These are phyloP conservation scores for Phymastichus coffea DNA, from an alignment of 1,140 invertebrate species.

Conservation along the genomic window DNA sequence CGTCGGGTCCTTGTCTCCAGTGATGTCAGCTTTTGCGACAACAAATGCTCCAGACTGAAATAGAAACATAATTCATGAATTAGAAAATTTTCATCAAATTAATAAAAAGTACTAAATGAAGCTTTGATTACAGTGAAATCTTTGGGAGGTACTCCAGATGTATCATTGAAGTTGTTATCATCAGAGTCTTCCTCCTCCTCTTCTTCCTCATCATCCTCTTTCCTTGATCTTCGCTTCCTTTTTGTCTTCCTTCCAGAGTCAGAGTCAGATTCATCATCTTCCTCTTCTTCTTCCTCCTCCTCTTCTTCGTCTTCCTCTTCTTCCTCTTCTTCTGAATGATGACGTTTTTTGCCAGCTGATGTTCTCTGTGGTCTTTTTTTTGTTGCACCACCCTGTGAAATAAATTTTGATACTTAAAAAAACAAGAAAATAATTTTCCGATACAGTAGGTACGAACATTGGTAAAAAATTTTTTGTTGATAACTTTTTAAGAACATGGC, in stretches of 20 bases:
- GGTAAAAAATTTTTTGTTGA: neutral
- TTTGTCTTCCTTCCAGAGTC: slow-evolving; percentile 48
- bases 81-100: slow-evolving; percentile 12
- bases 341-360: slow-evolving; percentile 46
- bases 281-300: slow-evolving; percentile 52
- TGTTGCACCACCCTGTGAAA: slow-evolving; percentile 33
- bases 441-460: neutral
- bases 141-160: slow-evolving; percentile 50
- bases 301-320: slow-evolving; percentile 53
- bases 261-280: slow-evolving; percentile 49
- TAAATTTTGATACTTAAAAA: slow-evolving; percentile 1
- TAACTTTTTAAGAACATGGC: neutral
- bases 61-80: neutral
- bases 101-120: neutral
- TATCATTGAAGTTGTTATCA: slow-evolving; percentile 51
- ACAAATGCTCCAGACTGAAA: slow-evolving; percentile 70
- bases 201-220: slow-evolving; percentile 56
- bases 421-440: neutral
- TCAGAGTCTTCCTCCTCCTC: slow-evolving; percentile 56
- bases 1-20: slow-evolving; percentile 62
- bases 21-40: slow-evolving; percentile 66
- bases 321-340: slow-evolving; percentile 50
- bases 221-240: slow-evolving; percentile 49
- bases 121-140: slow-evolving; percentile 50
- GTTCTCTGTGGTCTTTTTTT: slow-evolving; percentile 50